A percentile compares a stretch with the other conserved stretches of the same genome.
phyloP scores from a whole-genome alignment of 1,140 invertebrate species.

The Lucilia sericata region DNA sequence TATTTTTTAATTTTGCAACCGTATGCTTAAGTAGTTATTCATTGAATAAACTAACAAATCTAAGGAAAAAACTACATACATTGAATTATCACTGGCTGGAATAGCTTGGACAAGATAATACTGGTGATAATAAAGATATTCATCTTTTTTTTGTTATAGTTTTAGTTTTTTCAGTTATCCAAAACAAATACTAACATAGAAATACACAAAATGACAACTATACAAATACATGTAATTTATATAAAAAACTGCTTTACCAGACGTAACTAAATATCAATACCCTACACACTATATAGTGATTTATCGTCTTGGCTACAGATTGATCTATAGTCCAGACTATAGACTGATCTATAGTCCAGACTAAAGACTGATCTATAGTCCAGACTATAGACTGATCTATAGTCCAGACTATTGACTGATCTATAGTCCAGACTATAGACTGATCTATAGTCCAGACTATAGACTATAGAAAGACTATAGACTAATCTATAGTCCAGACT shows the following conservation, averaged over 20 bases:
- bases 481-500: too few relatives aligned
- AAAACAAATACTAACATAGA: background rate
- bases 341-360: too few relatives aligned
- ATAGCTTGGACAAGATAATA: background rate
- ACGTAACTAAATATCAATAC: background rate
- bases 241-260: background rate
- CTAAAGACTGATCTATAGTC: too few relatives aligned
- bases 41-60: conserved; percentile 33
- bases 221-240: background rate
- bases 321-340: too few relatives aligned
- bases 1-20: conserved; percentile 32
- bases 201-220: background rate
- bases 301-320: too few relatives aligned
- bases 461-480: too few relatives aligned
- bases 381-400: too few relatives aligned
- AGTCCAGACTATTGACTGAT: too few relatives aligned
- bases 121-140: conserved; percentile 11
- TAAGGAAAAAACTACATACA: conserved; percentile 25
- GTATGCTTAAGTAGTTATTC: conserved; percentile 39
- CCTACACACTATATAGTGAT: background rate
- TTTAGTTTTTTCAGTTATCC: background rate
- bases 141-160: background rate
- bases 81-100: conserved; percentile 30
- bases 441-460: too few relatives aligned
- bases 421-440: too few relatives aligned